A percentile compares a stretch with the other conserved stretches of the same genome.
These are phyloP conservation scores for Sinocyclocheilus anshuiensis DNA, from an alignment of 2,113 vertebrate species.

Conservation along the genomic window DNA sequence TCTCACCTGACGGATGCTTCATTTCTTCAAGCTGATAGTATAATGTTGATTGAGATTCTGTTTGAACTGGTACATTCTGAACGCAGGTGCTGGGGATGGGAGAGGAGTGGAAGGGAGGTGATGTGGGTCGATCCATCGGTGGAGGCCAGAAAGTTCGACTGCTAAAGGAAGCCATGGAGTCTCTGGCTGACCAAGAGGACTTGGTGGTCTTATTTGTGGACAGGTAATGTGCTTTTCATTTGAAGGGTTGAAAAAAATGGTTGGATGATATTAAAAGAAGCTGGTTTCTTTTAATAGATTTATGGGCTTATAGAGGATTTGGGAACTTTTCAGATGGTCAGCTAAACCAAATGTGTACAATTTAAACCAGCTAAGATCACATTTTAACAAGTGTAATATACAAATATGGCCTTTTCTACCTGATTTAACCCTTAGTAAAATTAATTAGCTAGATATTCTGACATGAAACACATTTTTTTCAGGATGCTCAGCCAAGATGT, in stretches of 20 bases:
- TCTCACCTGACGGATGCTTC: not conserved
- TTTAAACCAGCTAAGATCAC: not conserved
- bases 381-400: too few species aligned
- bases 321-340: not conserved
- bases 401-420: not conserved
- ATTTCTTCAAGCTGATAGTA: not conserved
- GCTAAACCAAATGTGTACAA: not conserved
- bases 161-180: slow-evolving; percentile 86
- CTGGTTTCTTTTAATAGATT: not conserved
- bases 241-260: too few species aligned
- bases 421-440: not conserved
- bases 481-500: too few species aligned
- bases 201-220: slow-evolving; percentile 88
- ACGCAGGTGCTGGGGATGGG: slow-evolving; percentile 89
- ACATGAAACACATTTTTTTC: too few species aligned
- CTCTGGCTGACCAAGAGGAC: slow-evolving; percentile 81
- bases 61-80: slow-evolving; percentile 1
- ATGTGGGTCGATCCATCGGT: slow-evolving; percentile 85
- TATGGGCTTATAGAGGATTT: not conserved
- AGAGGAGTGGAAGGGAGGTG: slow-evolving; percentile 89
- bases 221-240: slow-evolving; percentile 74
- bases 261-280: not conserved
- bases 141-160: slow-evolving; percentile 95
- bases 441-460: too few species aligned
- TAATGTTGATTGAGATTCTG: not conserved